A percentile compares a stretch with the other conserved stretches of the same genome.
Evolutionary conservation across 35 echinoderm and acorn worm genomes (phyloP).

Genomic region (Ophiothrix spiculata): DNA sequence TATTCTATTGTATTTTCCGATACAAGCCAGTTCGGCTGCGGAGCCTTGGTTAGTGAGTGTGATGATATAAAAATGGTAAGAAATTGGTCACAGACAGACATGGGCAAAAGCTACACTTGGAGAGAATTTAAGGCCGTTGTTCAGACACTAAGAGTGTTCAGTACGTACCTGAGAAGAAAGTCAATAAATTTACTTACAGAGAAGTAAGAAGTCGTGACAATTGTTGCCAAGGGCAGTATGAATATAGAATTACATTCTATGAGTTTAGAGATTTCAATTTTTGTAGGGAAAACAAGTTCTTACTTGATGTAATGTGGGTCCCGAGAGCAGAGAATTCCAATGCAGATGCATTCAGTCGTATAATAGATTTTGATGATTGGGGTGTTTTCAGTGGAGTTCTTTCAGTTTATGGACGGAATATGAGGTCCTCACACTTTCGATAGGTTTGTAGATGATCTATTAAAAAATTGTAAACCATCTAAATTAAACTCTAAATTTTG

Average conservation of each 20-base stretch:
- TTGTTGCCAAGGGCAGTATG: not conserved
- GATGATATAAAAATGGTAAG: not conserved
- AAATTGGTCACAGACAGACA: not conserved
- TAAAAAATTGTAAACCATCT: not conserved
- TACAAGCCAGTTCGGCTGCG: not conserved
- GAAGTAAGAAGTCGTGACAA: not conserved
- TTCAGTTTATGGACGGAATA: not conserved
- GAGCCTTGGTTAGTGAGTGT: not conserved
- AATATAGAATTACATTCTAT: not conserved
- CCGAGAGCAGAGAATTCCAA: not conserved
- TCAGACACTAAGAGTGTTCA: not conserved
- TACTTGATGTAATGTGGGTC: conserved; percentile 2
- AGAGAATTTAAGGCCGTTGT: conserved; percentile 8
- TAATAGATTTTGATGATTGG: not conserved
- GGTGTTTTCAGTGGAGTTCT: not conserved
- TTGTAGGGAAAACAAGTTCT: not conserved
- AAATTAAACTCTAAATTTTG: conserved; percentile 15
- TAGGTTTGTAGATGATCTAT: conserved; percentile 2
- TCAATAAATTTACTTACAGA: conserved; percentile 9
- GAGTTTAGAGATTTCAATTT: not conserved
- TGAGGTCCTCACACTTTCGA: conserved; percentile 10
- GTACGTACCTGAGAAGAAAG: not conserved
- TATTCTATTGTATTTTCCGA: not conserved
- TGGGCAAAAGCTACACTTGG: not conserved
- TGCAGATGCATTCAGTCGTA: not conserved